Conservation (phyloP, 2,113 vertebrate genomes). For the Piaya cayana region DNA sequence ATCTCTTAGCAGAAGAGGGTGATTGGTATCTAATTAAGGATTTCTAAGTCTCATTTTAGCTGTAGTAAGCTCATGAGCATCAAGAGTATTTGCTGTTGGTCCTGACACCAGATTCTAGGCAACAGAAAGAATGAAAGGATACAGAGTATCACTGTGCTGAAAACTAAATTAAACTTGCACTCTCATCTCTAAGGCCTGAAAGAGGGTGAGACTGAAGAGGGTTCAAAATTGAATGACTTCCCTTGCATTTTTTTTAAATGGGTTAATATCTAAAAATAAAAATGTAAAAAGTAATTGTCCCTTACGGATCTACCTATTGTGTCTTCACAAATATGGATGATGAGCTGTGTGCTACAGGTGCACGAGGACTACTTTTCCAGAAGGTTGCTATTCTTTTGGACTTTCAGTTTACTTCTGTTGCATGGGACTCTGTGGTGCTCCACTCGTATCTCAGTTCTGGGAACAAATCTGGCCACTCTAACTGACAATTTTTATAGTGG, state of each 20-base stretch:
- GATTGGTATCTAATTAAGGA: background rate
- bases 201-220: background rate
- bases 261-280: background rate
- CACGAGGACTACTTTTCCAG: background rate
- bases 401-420: background rate
- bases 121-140: background rate
- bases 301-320: conserved; percentile 12
- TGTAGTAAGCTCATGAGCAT: background rate
- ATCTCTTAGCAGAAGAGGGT: background rate
- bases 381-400: background rate
- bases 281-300: background rate
- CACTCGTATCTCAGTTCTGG: background rate
- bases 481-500: background rate
- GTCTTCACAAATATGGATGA: conserved; percentile 29
- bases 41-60: background rate
- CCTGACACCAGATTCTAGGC: background rate
- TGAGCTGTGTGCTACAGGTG: conserved; percentile 13
- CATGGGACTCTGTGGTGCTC: background rate
- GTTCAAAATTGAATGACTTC: background rate
- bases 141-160: background rate
- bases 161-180: background rate
- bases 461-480: background rate
- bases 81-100: background rate
- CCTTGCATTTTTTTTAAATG: background rate
- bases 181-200: background rate